Percentiles rank a stretch among this genome's conserved stretches.
phyloP scores from a whole-genome alignment of 2,797 vertebrate species.

The Artibeus lituratus region DNA sequence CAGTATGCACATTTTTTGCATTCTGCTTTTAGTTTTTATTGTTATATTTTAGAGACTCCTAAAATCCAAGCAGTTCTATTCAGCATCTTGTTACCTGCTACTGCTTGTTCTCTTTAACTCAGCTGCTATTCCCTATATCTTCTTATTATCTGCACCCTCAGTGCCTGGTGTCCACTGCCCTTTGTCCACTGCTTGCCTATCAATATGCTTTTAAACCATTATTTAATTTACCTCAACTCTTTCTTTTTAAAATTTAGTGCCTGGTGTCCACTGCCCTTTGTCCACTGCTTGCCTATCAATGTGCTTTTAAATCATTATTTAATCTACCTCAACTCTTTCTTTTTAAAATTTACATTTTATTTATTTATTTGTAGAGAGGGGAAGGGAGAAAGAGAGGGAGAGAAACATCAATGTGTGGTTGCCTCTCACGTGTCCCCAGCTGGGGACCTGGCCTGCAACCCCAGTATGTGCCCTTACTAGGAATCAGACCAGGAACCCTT shows the following conservation, averaged over 20 bases:
- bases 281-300: neutral
- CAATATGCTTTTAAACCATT: neutral
- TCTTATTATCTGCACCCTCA: neutral
- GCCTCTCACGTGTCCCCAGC: no score
- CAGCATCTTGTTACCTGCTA: neutral
- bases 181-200: neutral
- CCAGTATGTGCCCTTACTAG: no score
- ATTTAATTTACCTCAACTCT: neutral
- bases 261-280: neutral
- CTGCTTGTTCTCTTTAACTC: neutral
- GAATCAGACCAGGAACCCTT: no score
- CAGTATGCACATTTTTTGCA: neutral
- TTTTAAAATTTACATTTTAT: no score
- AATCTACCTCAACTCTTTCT: neutral
- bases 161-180: neutral
- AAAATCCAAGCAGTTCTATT: neutral
- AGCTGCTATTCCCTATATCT: neutral
- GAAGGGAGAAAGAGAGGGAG: no score
- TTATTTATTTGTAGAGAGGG: no score
- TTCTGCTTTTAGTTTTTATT: neutral
- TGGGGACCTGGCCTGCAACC: no score
- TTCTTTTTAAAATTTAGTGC: neutral
- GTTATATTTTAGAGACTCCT: neutral
- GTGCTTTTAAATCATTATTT: neutral
- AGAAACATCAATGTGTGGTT: no score